phyloP scores from a whole-genome alignment of 1,140 invertebrate genomes.

The Teleopsis dalmanni region DNA sequence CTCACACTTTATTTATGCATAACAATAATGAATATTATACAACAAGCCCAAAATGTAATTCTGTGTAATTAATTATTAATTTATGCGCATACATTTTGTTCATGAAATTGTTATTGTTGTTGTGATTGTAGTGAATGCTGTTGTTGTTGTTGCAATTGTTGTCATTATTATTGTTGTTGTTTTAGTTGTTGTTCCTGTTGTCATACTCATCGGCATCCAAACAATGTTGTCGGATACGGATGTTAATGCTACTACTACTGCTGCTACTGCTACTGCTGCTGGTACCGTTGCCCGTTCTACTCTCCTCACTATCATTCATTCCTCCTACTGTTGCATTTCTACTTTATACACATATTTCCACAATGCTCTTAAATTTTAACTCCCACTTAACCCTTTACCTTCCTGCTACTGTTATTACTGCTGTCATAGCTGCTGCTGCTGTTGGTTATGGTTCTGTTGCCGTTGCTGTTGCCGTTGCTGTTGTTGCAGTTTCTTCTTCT shows the following conservation, averaged over 20 bases:
- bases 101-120: constrained; percentile 31
- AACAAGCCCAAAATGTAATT: constrained; percentile 44
- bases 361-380: background rate
- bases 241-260: background rate
- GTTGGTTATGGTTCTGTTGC: background rate
- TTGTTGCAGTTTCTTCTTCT: too few relatives aligned
- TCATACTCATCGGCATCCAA: background rate
- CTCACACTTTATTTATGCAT: constrained; percentile 37
- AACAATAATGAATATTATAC: constrained; percentile 45
- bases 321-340: background rate
- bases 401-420: background rate
- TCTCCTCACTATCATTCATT: background rate
- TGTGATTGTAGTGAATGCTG: constrained; percentile 7
- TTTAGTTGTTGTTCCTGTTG: constrained; percentile 28
- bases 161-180: constrained; percentile 38
- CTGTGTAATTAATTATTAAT: constrained; percentile 45
- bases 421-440: background rate
- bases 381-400: background rate
- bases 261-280: background rate
- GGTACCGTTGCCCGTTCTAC: background rate
- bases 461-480: too few relatives aligned
- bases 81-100: constrained; percentile 45
- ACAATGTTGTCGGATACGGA: background rate
- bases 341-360: background rate
- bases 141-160: constrained; percentile 19